These are phyloP conservation scores for Frankliniella intonsa DNA, from an alignment of 2,888 invertebrate genomes.

Conservation along the genomic window DNA sequence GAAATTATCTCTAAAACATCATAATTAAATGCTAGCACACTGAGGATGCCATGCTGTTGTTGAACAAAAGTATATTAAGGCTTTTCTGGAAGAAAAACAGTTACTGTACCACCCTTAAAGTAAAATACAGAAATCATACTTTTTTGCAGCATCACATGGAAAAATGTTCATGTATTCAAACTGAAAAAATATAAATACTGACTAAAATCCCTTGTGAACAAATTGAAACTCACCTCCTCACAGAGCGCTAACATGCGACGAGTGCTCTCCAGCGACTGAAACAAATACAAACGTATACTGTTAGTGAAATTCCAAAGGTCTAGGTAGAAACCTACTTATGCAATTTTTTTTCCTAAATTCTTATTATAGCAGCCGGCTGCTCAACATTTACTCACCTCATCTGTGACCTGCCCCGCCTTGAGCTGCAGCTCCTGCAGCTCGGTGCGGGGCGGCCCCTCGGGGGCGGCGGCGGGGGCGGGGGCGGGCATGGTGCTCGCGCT, in stretches of 20 bases:
- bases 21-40: too few species aligned
- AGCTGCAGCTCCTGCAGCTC: conserved; percentile 87
- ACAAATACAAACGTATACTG: conserved; percentile 44
- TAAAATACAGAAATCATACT: too few species aligned
- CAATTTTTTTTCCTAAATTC: not conserved
- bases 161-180: not conserved
- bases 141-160: too few species aligned
- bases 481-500: conserved; percentile 39
- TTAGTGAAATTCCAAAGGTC: not conserved
- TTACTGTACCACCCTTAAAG: too few species aligned
- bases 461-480: conserved; percentile 37
- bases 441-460: conserved; percentile 56
- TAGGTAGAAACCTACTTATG: not conserved
- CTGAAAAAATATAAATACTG: not conserved
- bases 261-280: conserved; percentile 87
- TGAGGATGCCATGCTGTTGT: too few species aligned
- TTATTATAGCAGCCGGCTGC: not conserved
- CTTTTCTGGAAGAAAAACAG: too few species aligned
- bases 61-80: too few species aligned
- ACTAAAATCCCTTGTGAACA: too few species aligned
- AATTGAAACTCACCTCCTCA: conserved; percentile 72
- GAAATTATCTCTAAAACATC: too few species aligned
- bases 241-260: conserved; percentile 88
- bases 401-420: conserved; percentile 77
- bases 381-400: conserved; percentile 65